phyloP scores from a whole-genome alignment of 2,797 vertebrate species.

The Premnoplex brunnescens region DNA sequence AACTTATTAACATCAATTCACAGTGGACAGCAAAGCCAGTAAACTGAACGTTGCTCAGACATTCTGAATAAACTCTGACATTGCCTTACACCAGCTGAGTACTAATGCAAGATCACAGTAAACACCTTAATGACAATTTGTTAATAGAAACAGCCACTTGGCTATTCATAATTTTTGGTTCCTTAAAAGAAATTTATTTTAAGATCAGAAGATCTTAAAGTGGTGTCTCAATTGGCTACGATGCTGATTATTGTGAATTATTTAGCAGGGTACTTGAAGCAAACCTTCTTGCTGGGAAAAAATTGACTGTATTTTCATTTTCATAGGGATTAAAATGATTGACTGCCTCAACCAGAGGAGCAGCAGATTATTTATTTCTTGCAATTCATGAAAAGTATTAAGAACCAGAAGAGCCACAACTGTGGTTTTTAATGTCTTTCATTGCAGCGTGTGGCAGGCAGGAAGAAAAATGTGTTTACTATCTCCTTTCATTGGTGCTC shows the following conservation, averaged over 20 bases:
- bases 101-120: background rate
- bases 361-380: background rate
- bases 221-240: background rate
- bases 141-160: background rate
- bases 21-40: background rate
- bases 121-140: background rate
- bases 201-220: background rate
- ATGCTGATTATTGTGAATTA: background rate
- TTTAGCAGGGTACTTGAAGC: background rate
- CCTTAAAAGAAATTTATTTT: background rate
- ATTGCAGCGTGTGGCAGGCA: background rate
- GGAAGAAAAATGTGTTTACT: constrained; percentile 15
- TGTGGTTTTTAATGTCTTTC: background rate
- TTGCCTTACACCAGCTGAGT: background rate
- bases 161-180: background rate
- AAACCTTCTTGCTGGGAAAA: background rate
- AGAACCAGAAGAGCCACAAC: background rate
- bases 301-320: background rate
- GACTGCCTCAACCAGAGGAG: background rate
- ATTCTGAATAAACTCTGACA: background rate
- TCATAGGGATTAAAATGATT: background rate
- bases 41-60: background rate
- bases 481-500: background rate
- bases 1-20: background rate
- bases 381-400: background rate